A percentile compares a stretch with the other conserved stretches of the same genome.
Conservation (phyloP, 2,797 vertebrate species). For the Crotalus adamanteus region DNA sequence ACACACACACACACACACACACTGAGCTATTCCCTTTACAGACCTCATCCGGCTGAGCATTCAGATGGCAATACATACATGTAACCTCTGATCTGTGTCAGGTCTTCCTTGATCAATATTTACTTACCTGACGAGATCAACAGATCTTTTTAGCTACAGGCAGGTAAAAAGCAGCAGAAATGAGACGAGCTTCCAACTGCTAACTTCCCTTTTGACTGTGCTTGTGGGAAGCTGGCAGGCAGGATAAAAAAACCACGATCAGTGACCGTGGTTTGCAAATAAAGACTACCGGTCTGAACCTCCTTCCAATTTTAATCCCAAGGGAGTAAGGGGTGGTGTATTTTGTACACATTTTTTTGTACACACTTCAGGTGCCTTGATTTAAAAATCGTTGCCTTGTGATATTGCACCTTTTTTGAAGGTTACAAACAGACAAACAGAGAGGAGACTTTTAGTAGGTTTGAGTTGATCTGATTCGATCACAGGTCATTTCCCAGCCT, state of each 20-base stretch:
- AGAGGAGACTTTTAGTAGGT: too few relatives aligned
- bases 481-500: background rate
- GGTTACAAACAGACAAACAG: background rate
- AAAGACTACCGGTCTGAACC: background rate
- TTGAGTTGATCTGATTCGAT: background rate
- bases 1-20: too few relatives aligned
- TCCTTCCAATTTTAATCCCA: background rate
- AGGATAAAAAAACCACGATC: background rate
- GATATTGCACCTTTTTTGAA: background rate
- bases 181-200: background rate
- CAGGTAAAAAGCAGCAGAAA: background rate
- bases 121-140: too few relatives aligned
- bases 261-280: background rate
- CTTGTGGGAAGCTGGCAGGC: background rate
- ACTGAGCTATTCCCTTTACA: background rate
- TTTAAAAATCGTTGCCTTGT: background rate
- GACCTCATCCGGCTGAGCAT: background rate
- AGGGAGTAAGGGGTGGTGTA: background rate
- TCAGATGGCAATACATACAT: background rate
- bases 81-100: too few relatives aligned
- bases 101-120: too few relatives aligned
- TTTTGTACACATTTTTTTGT: background rate
- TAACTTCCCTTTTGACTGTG: background rate
- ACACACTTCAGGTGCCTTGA: background rate
- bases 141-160: too few relatives aligned